Evolutionary conservation across 1,140 invertebrate species (phyloP), one percentile per base, ranked within the genome.

Genomic region (Gryllus bimaculatus): DNA sequence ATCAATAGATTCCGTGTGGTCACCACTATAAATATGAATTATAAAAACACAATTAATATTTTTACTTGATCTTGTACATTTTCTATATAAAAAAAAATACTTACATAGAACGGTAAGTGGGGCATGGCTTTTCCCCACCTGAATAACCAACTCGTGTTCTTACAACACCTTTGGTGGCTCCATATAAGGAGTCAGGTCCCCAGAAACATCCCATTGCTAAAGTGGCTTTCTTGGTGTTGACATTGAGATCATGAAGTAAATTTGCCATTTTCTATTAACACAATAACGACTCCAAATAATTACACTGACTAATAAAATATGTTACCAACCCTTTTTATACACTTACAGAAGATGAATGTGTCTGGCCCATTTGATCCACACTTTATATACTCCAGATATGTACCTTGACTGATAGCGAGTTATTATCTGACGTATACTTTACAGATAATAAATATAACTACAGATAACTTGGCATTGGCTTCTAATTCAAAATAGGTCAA

Each of bases 121-220:
- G 96, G 83, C 91, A 91, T 78, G 89, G 87, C 48, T 90, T 92
- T 73, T 90, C 92, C 73, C 97, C 97, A 13, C 96, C 97, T 7
- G 95, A 90, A 86, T 96, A 99, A n/a, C 97, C 97, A 20, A 98
- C 97, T 82, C 93, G 89, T n/a, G 97, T 98, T 48, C 93, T 89
- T 47, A 97, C 85, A 18, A 99, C 94, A 8, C 97, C 97, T 5
- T 87, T 87, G 49, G 92, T 92, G 73, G 91, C 93, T 6, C 96
- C 97, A 86, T 96, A 98, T 76, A 95, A 87, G 0, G 94, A 93
- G 84, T 98, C 97, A 21, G 94, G 93, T n/a, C 94, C 94, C 96
- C 96, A 98, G 86, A 99, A 99, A 86, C 97, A 98, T 74, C 95
- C 95, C 95, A 98, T 96, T 8, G 94, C 96, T 85, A 98, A 96